phyloP scores from a whole-genome alignment of 2,888 invertebrate species.

The Amphipoea oculea region DNA sequence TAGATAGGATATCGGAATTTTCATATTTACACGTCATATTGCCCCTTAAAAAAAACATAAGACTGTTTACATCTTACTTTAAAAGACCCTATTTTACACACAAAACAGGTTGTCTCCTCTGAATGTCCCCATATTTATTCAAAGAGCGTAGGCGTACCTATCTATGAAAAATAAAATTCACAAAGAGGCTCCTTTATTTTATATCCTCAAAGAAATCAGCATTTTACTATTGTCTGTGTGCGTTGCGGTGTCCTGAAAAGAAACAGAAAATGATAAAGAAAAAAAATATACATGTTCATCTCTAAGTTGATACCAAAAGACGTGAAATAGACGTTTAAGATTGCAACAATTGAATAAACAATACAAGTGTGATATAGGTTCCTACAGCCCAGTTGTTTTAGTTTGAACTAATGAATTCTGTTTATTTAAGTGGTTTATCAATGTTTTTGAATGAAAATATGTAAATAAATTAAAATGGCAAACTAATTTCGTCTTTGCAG shows the following conservation, averaged over 20 bases:
- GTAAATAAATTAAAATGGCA: conserved; percentile 11
- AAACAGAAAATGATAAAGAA: conserved; percentile 10
- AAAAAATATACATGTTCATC: background rate
- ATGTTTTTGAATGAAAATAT: background rate
- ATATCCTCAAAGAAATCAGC: conserved; percentile 51
- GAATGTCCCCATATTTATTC: conserved; percentile 55
- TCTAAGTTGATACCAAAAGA: background rate
- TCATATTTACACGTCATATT: background rate
- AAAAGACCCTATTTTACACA: conserved; percentile 6
- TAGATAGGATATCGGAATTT: background rate
- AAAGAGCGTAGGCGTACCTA: conserved; percentile 38
- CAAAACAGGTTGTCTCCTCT: conserved; percentile 1
- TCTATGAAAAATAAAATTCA: conserved; percentile 48
- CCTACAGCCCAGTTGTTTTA: background rate
- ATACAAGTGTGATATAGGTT: background rate
- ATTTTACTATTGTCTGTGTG: conserved; percentile 43
- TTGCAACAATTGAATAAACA: background rate
- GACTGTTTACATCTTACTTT: background rate
- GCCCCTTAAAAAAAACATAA: background rate
- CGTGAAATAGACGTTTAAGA: background rate
- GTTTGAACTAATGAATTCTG: background rate
- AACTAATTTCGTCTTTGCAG: background rate
- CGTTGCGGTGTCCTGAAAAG: conserved; percentile 10
- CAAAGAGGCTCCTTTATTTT: conserved; percentile 47
- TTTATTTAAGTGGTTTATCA: background rate